Evolutionary conservation across 92 coral and sea anemone species (phyloP).

Genomic region (Actinernus sp.): DNA sequence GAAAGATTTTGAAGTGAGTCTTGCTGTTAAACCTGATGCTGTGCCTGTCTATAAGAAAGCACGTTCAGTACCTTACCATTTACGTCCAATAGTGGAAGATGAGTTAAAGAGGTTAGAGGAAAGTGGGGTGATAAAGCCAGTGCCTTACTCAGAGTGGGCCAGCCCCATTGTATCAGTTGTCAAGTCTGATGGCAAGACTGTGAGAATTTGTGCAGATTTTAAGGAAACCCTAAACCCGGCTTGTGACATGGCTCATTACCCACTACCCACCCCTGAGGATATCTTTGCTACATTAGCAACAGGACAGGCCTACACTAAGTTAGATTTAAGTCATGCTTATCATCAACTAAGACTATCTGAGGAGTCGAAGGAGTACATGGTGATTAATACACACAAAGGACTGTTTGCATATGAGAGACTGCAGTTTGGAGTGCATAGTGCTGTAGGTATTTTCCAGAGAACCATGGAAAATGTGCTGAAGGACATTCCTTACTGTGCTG

Average conservation of each 20-base stretch:
- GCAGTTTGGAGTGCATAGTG: not conserved
- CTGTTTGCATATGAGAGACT: not conserved
- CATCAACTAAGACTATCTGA: too few relatives aligned
- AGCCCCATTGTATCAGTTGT: conserved; percentile 28
- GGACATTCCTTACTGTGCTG: not conserved
- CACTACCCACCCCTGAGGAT: conserved; percentile 4
- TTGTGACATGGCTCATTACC: conserved; percentile 15
- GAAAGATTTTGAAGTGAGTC: conserved; percentile 23
- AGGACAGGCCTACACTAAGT: conserved; percentile 1
- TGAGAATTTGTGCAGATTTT: conserved; percentile 30
- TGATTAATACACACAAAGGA: not conserved
- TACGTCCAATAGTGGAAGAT: conserved; percentile 16
- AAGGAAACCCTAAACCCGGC: conserved; percentile 14
- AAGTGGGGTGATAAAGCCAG: conserved; percentile 5
- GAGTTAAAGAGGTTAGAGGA: conserved; percentile 12
- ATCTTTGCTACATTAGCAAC: conserved; percentile 2
- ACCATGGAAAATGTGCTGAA: not conserved
- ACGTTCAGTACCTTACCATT: conserved; percentile 21
- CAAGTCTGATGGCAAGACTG: conserved; percentile 19
- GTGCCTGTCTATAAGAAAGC: conserved; percentile 9
- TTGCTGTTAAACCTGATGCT: conserved; percentile 13
- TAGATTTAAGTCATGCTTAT: too few relatives aligned
- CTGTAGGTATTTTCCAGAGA: not conserved
- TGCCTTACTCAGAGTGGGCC: conserved; percentile 15
- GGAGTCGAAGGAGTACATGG: not conserved